Evolutionary conservation across 2,888 invertebrate genomes (phyloP).

Genomic region (Pomacea canaliculata): DNA sequence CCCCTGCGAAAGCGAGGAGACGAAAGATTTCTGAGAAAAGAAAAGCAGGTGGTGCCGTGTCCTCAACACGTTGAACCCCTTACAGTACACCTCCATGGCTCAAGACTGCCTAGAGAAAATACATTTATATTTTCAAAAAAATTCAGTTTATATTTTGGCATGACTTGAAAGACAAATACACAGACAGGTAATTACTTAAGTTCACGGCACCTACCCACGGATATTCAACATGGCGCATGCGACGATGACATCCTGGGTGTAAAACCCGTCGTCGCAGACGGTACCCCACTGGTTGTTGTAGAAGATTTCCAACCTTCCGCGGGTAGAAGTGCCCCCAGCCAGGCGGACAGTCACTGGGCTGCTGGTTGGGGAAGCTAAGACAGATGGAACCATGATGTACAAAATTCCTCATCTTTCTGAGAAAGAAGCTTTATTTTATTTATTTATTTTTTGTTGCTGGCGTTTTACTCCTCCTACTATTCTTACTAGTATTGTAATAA

Average conservation of each 20-base stretch:
- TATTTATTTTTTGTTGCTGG: no score
- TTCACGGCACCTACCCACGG: constrained; percentile 11
- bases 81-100: not conserved
- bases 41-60: no score
- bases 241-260: constrained; percentile 23
- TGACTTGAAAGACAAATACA: not conserved
- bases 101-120: not conserved
- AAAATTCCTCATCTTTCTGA: no score
- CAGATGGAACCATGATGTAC: no score
- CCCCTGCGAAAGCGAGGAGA: not conserved
- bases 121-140: not conserved
- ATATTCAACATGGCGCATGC: constrained; percentile 32
- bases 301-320: constrained; percentile 26
- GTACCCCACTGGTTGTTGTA: constrained; percentile 51
- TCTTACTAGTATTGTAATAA: no score
- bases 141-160: no score
- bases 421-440: no score
- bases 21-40: no score
- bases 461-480: no score
- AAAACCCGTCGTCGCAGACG: constrained; percentile 47
- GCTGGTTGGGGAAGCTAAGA: not conserved
- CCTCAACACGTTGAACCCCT: no score
- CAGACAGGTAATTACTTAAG: constrained; percentile 2
- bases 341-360: constrained; percentile 6
- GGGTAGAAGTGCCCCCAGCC: constrained; percentile 1